phyloP scores from a whole-genome alignment of 37 sponge, comb jelly and placozoan genomes.

The Chondrosia reniformis region DNA sequence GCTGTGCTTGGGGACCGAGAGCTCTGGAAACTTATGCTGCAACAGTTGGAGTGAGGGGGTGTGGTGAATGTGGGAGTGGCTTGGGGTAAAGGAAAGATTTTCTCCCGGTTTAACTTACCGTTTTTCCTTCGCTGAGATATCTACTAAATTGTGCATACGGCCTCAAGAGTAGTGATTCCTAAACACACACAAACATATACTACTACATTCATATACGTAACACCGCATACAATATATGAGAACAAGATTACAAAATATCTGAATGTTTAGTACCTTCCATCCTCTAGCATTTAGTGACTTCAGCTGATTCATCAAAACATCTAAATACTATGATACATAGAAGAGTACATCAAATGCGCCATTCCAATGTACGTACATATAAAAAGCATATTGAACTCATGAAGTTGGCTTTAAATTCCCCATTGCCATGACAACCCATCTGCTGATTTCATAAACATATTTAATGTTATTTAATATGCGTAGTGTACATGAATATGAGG shows the following conservation, averaged over 20 bases:
- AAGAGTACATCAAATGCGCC: neutral
- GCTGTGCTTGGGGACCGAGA: conserved; percentile 73
- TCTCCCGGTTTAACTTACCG: conserved; percentile 2
- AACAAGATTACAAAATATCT: neutral
- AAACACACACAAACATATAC: too few relatives aligned
- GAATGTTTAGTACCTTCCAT: conserved; percentile 69
- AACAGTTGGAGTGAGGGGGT: neutral
- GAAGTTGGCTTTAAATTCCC: too few relatives aligned
- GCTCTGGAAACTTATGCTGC: conserved; percentile 74
- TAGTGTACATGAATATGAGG: neutral
- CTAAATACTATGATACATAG: conserved; percentile 66
- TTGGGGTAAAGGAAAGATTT: neutral
- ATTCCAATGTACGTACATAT: neutral
- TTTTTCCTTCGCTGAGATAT: neutral
- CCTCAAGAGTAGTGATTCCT: neutral
- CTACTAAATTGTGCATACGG: conserved; percentile 18
- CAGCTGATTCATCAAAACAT: conserved; percentile 81
- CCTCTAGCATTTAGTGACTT: conserved; percentile 71
- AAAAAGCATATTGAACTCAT: too few relatives aligned
- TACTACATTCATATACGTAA: too few relatives aligned
- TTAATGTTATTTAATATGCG: too few relatives aligned
- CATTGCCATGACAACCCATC: too few relatives aligned
- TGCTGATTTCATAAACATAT: too few relatives aligned
- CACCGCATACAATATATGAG: too few relatives aligned
- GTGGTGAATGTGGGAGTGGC: neutral